Conservation (phyloP, 2,797 vertebrate genomes). For the Eulemur mongoz region DNA sequence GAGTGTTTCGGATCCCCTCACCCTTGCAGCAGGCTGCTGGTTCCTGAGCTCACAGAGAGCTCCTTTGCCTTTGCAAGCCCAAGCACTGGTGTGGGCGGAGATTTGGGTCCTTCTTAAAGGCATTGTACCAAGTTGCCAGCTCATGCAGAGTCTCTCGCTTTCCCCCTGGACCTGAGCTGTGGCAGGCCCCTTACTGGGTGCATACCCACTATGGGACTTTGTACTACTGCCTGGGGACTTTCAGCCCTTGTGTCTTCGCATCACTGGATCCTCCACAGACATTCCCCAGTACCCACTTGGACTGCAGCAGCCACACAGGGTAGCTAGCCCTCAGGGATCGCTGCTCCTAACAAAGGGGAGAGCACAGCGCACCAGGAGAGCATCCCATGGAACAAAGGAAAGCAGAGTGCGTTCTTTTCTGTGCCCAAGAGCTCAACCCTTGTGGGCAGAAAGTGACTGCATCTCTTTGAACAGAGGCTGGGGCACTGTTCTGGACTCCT, state of each 20-base stretch:
- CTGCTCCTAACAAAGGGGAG: too few species aligned
- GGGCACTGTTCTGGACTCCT: not conserved
- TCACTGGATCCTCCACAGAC: not conserved
- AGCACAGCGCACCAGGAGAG: not conserved
- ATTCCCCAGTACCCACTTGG: not conserved
- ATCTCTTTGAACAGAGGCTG: not conserved
- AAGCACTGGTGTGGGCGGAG: not conserved
- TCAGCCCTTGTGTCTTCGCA: not conserved
- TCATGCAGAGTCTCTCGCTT: not conserved
- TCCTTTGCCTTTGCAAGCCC: not conserved
- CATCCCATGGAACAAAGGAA: not conserved
- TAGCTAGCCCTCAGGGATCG: too few species aligned
- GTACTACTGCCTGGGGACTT: not conserved
- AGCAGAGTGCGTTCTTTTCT: not conserved
- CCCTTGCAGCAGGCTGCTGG: not conserved
- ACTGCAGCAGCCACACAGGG: too few species aligned
- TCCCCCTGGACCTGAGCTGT: not conserved
- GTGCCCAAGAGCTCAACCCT: not conserved
- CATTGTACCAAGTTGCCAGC: not conserved
- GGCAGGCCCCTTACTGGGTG: not conserved
- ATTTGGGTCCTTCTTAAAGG: not conserved
- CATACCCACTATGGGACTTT: not conserved
- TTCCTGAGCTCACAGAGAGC: not conserved
- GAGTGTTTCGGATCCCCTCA: not conserved
- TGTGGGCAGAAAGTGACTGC: not conserved